Evolutionary conservation across 1,140 invertebrate species (phyloP).

Genomic region (Drosophila repleta): DNA sequence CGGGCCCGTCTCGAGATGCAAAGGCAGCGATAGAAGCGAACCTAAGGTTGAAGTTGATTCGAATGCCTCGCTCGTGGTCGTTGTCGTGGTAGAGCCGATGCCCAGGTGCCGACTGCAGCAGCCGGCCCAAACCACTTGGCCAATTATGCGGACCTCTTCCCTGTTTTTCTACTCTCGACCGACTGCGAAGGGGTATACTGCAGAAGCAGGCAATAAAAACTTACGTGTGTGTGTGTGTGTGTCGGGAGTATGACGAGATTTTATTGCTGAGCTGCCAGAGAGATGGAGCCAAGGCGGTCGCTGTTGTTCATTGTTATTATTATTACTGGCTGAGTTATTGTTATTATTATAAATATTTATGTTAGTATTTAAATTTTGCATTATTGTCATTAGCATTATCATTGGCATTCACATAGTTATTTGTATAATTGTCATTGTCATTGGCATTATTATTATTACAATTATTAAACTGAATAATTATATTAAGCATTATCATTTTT

Average conservation of each 20-base stretch:
- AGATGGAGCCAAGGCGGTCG: background rate
- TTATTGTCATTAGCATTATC: too few relatives aligned
- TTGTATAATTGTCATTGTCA: too few relatives aligned
- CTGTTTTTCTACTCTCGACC: constrained; percentile 8
- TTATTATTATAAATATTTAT: background rate
- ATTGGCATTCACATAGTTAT: too few relatives aligned
- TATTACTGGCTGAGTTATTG: background rate
- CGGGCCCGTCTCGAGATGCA: constrained; percentile 78
- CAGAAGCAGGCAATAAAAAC: background rate
- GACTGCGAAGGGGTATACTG: constrained; percentile 4
- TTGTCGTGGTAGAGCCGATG: background rate
- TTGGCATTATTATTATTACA: too few relatives aligned
- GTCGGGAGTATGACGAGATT: too few relatives aligned
- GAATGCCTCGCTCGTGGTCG: background rate
- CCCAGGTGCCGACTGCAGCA: constrained; percentile 21
- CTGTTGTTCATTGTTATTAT: background rate
- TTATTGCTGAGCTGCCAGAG: background rate
- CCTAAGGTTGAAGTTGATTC: constrained; percentile 30
- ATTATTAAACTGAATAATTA: too few relatives aligned
- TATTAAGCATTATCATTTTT: too few relatives aligned
- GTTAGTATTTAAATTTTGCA: too few relatives aligned
- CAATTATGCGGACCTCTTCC: constrained; percentile 43
- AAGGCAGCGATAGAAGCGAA: constrained; percentile 62
- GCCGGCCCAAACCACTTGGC: constrained; percentile 32
- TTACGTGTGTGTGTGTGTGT: background rate